Percentiles rank a stretch among this genome's conserved stretches.
Conservation (phyloP, 2,888 invertebrate genomes). For the Pachydiplax longipennis region DNA sequence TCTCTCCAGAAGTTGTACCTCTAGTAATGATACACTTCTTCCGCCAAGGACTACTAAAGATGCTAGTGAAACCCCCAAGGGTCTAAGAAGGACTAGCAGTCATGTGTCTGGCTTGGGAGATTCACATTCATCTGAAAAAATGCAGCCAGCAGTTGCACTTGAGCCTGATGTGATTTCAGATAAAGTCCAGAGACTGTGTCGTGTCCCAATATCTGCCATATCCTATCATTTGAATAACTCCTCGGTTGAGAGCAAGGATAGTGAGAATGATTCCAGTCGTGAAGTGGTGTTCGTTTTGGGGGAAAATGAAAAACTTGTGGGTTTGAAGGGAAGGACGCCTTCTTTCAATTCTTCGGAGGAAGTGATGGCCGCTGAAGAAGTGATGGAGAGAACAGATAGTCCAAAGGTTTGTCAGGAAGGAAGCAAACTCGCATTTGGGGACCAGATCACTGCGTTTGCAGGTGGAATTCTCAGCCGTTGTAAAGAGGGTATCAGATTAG, state of each 20-base stretch:
- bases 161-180: slow-evolving; percentile 50
- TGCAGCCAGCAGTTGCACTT: not conserved
- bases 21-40: not conserved
- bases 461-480: slow-evolving; percentile 11
- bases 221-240: slow-evolving; percentile 51
- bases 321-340: slow-evolving; percentile 64
- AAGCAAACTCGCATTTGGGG: not conserved
- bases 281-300: slow-evolving; percentile 74
- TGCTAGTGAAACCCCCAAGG: not conserved
- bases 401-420: not conserved
- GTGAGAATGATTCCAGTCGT: not conserved
- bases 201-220: slow-evolving; percentile 53
- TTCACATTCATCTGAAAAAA: not conserved
- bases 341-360: slow-evolving; percentile 51
- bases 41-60: not conserved
- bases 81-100: slow-evolving; percentile 6
- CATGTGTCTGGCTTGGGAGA: not conserved
- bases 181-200: slow-evolving; percentile 53
- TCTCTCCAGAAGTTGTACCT: not conserved
- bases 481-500: slow-evolving; percentile 16
- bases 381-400: slow-evolving; percentile 46
- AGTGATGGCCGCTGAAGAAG: slow-evolving; percentile 51
- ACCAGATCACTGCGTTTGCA: slow-evolving; percentile 12
- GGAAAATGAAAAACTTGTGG: slow-evolving; percentile 73
- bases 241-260: not conserved